phyloP scores from a whole-genome alignment of 2,113 vertebrate genomes.

The Pseudopipra pipra region DNA sequence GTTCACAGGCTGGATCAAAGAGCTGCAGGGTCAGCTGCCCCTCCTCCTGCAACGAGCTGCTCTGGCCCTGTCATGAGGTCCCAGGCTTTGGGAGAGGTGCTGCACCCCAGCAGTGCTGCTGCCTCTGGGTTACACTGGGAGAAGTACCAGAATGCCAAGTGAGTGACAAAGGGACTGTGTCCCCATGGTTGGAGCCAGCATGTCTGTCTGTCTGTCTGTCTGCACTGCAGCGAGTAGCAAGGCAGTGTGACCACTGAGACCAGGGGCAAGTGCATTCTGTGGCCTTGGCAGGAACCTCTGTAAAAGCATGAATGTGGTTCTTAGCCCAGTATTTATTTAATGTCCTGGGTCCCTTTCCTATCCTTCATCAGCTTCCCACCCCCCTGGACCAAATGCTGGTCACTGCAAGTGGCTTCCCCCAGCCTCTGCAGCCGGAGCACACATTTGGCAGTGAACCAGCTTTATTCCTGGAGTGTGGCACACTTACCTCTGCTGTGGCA shows the following conservation, averaged over 20 bases:
- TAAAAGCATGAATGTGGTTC: not conserved
- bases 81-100: not conserved
- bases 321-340: not conserved
- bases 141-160: not conserved
- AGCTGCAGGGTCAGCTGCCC: not conserved
- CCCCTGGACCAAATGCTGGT: accelerated
- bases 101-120: not conserved
- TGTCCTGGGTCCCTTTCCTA: not conserved
- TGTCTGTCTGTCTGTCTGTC: not conserved
- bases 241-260: not conserved
- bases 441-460: not conserved
- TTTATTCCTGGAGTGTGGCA: not conserved
- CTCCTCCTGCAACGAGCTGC: not conserved
- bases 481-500: not conserved
- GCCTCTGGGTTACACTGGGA: not conserved
- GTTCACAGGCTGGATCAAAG: not conserved
- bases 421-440: not conserved
- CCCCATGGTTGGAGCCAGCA: accelerated
- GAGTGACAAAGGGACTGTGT: not conserved
- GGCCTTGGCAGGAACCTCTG: not conserved
- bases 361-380: not conserved
- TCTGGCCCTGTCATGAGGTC: not conserved
- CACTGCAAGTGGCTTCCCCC: accelerated
- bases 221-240: too few relatives aligned
- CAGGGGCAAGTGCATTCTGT: not conserved